These are phyloP conservation scores for Hippocampus guttulatus DNA, from an alignment of 2,113 vertebrate species.

Conservation along the genomic window DNA sequence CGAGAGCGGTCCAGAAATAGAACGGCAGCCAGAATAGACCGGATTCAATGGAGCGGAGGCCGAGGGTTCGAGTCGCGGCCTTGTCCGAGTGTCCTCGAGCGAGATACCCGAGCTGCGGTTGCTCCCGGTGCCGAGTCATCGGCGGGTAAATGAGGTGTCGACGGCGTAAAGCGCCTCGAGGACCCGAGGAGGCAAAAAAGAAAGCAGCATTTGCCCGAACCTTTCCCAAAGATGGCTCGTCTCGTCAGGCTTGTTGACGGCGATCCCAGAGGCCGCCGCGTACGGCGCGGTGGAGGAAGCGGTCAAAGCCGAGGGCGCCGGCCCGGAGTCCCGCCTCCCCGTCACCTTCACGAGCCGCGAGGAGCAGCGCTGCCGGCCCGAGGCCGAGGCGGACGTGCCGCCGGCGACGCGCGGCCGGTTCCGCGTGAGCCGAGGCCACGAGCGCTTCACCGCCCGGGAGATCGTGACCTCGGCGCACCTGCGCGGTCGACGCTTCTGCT, in stretches of 20 bases:
- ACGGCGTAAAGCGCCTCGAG: too few species aligned
- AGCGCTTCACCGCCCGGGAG: constrained; percentile 66
- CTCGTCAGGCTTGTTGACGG: constrained; percentile 74
- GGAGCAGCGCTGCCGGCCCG: constrained; percentile 38
- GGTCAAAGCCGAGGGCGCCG: constrained; percentile 44
- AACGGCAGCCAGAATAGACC: too few species aligned
- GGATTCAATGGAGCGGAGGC: too few species aligned
- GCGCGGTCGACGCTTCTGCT: constrained; percentile 50
- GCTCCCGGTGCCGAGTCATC: too few species aligned
- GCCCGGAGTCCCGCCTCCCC: constrained; percentile 47
- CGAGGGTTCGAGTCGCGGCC: too few species aligned
- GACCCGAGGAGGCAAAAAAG: too few species aligned
- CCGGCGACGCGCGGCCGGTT: constrained; percentile 61
- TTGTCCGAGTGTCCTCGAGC: too few species aligned
- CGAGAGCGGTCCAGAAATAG: too few species aligned
- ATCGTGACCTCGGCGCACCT: constrained; percentile 61
- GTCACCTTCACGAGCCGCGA: constrained; percentile 63
- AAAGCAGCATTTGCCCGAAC: too few species aligned
- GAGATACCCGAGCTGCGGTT: too few species aligned
- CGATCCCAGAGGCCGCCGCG: constrained; percentile 48
- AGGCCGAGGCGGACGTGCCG: constrained; percentile 57
- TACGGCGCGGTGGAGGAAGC: constrained; percentile 69
- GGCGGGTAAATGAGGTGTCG: too few species aligned
- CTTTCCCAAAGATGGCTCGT: background rate
- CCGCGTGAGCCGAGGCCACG: constrained; percentile 41